Percentiles rank a stretch among this genome's conserved stretches.
These are phyloP conservation scores for Synergus japonicus DNA, from an alignment of 2,888 invertebrate species.

Conservation along the genomic window DNA sequence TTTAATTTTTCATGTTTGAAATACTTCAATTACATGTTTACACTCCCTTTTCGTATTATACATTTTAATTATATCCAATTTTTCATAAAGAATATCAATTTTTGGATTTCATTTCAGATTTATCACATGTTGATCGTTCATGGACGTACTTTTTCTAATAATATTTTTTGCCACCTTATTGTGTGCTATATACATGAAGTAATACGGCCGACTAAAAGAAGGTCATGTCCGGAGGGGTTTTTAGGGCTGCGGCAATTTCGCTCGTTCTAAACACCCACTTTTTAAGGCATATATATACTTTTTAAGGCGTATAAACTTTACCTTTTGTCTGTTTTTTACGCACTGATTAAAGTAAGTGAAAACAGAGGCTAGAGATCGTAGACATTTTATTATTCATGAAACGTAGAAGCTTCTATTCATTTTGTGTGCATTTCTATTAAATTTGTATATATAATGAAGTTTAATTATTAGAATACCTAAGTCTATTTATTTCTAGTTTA, in stretches of 20 bases:
- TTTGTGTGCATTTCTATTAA: too few species aligned
- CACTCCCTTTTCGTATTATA: too few species aligned
- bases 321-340: background rate
- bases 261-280: conserved; percentile 8
- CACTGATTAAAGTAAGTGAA: background rate
- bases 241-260: conserved; percentile 46
- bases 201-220: conserved; percentile 40
- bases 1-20: background rate
- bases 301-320: background rate
- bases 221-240: conserved; percentile 47
- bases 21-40: too few species aligned
- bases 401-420: too few species aligned
- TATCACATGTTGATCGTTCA: background rate
- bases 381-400: too few species aligned
- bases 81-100: background rate
- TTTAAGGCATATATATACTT: background rate
- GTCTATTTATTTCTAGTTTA: too few species aligned
- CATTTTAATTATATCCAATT: too few species aligned
- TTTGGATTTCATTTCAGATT: background rate
- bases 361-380: background rate
- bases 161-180: background rate
- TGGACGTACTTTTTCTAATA: background rate
- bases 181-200: background rate
- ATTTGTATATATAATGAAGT: too few species aligned
- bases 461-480: too few species aligned